Conservation (phyloP, 2,113 vertebrate species). For the Neogale vison region DNA sequence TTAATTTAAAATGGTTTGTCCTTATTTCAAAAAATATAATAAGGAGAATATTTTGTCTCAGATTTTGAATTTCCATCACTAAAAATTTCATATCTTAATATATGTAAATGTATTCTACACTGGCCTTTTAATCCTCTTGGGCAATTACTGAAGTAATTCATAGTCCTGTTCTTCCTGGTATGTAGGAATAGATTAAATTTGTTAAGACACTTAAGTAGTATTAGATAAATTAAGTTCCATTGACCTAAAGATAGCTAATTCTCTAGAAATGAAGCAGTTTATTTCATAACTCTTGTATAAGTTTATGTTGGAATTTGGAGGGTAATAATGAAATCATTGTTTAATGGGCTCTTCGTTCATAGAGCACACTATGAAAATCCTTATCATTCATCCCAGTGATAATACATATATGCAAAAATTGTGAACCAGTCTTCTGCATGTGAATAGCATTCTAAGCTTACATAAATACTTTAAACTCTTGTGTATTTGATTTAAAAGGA, state of each 20-base stretch:
- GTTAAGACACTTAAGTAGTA: conserved; percentile 56
- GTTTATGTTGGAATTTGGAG: conserved; percentile 52
- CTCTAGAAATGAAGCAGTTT: conserved; percentile 56
- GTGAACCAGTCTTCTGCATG: background rate
- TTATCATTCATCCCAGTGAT: background rate
- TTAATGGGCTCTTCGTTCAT: conserved; percentile 37
- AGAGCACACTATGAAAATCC: background rate
- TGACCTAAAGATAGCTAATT: conserved; percentile 58
- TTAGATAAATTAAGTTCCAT: conserved; percentile 62
- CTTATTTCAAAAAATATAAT: conserved; percentile 38
- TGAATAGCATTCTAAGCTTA: conserved; percentile 5
- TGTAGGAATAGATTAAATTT: conserved; percentile 73
- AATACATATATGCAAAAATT: background rate
- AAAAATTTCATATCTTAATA: conserved; percentile 67
- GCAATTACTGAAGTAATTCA: conserved; percentile 70
- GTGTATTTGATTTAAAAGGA: background rate
- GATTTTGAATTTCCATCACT: conserved; percentile 54
- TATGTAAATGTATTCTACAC: conserved; percentile 70
- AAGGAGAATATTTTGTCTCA: conserved; percentile 26
- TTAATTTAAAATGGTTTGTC: conserved; percentile 44
- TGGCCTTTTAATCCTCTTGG: conserved; percentile 67
- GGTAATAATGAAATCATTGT: conserved; percentile 21
- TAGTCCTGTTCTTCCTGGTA: conserved; percentile 63
- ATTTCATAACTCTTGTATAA: conserved; percentile 38
- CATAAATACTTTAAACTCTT: conserved; percentile 16